A percentile compares a stretch with the other conserved stretches of the same genome.
Conservation (phyloP, 2,797 vertebrate genomes). For the Tragopan temminckii region DNA sequence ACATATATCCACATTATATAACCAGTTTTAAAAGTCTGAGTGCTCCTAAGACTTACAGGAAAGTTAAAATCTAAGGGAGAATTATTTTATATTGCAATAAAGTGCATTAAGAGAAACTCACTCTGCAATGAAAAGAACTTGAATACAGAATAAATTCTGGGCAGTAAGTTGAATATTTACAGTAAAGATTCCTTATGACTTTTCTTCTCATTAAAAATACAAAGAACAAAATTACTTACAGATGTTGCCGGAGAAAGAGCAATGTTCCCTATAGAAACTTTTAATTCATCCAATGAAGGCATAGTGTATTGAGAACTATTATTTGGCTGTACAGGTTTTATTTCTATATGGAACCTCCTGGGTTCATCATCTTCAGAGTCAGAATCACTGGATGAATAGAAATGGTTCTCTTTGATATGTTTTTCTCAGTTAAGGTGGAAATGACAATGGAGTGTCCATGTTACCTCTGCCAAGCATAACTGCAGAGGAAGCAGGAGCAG, state of each 20-base stretch:
- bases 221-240: constrained; percentile 81
- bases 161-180: not conserved
- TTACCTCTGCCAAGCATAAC: not conserved
- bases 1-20: not conserved
- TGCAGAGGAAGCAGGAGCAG: not conserved
- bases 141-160: not conserved
- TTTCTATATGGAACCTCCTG: constrained; percentile 94
- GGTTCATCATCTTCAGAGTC: constrained; percentile 95
- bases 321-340: constrained; percentile 93
- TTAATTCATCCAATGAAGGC: constrained; percentile 94
- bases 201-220: not conserved
- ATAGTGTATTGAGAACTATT: constrained; percentile 88
- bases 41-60: not conserved
- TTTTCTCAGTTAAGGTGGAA: constrained; percentile 80
- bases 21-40: not conserved
- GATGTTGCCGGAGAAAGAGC: constrained; percentile 91
- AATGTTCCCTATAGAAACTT: constrained; percentile 95
- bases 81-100: not conserved
- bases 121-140: not conserved
- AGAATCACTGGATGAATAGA: constrained; percentile 96
- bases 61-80: not conserved
- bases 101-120: not conserved
- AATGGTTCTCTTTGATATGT: constrained; percentile 99
- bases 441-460: not conserved
- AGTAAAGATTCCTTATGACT: not conserved